Conservation (phyloP, 2,113 vertebrate species). For the Silurus glanis region DNA sequence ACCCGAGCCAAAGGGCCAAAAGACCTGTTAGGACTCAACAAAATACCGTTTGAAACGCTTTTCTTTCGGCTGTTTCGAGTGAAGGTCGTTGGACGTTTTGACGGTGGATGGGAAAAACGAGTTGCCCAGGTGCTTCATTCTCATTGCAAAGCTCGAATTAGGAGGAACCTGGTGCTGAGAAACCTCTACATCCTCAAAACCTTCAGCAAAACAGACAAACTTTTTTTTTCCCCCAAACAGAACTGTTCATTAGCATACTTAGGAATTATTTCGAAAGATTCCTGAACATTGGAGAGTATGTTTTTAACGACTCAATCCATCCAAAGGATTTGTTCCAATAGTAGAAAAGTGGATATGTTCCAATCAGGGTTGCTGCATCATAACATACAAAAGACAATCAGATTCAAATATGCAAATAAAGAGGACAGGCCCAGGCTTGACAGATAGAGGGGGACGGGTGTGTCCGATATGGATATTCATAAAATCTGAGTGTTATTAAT, state of each 20-base stretch:
- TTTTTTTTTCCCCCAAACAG: background rate
- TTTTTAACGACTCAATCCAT: background rate
- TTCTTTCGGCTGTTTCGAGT: background rate
- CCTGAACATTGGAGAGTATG: background rate
- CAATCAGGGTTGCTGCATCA: background rate
- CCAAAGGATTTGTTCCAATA: background rate
- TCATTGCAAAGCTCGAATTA: background rate
- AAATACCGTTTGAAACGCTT: background rate
- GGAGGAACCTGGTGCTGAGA: background rate
- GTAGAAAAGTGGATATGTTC: background rate
- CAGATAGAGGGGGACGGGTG: background rate
- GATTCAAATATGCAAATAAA: background rate
- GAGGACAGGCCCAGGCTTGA: background rate
- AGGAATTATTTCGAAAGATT: background rate
- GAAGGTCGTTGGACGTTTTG: conserved; percentile 4
- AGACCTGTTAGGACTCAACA: background rate
- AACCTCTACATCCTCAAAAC: background rate
- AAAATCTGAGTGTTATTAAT: background rate
- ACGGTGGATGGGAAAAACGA: background rate
- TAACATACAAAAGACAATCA: background rate
- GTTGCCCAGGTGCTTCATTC: background rate
- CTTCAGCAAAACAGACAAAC: background rate
- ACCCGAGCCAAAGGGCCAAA: background rate
- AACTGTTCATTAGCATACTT: background rate
- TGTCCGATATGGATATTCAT: background rate